Conservation (phyloP, 2,888 invertebrate genomes). For the Brassicogethes aeneus region DNA sequence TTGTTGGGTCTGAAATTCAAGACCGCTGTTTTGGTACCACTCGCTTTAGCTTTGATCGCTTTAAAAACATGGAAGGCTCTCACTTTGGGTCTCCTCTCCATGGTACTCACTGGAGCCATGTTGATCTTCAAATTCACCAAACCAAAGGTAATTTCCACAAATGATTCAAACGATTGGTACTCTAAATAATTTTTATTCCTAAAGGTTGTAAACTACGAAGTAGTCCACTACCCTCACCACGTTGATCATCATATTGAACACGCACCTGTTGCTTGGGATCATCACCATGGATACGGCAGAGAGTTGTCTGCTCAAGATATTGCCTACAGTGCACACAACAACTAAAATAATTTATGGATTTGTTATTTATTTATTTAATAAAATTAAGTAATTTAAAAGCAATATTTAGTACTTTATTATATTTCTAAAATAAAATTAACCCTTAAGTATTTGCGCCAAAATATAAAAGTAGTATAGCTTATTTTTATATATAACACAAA, state of each 20-base stretch:
- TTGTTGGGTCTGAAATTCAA: conserved; percentile 79
- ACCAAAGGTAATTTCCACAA: conserved; percentile 58
- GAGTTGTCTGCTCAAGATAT: conserved; percentile 49
- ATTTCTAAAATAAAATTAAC: not conserved
- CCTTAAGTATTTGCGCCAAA: no score
- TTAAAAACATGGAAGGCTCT: conserved; percentile 86
- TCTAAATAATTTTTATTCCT: conserved; percentile 6
- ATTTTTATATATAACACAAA: no score
- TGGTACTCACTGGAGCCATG: conserved; percentile 77
- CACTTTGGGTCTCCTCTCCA: conserved; percentile 72
- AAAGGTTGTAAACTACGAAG: conserved; percentile 74
- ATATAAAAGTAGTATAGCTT: no score
- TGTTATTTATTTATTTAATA: conserved; percentile 22
- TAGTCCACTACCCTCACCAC: conserved; percentile 71
- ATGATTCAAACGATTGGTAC: conserved; percentile 1
- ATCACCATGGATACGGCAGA: conserved; percentile 55
- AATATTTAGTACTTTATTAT: conserved; percentile 4
- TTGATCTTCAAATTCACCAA: conserved; percentile 81
- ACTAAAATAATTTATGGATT: conserved; percentile 16
- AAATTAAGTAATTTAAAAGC: conserved; percentile 16
- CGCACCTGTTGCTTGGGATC: conserved; percentile 33
- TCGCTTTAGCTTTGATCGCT: conserved; percentile 74
- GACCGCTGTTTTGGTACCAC: conserved; percentile 71
- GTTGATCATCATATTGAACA: conserved; percentile 44
- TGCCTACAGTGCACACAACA: conserved; percentile 45